Base-by-base conservation (phyloP, 2,113 vertebrate species). In the Copsychus sechellarum region DNA sequence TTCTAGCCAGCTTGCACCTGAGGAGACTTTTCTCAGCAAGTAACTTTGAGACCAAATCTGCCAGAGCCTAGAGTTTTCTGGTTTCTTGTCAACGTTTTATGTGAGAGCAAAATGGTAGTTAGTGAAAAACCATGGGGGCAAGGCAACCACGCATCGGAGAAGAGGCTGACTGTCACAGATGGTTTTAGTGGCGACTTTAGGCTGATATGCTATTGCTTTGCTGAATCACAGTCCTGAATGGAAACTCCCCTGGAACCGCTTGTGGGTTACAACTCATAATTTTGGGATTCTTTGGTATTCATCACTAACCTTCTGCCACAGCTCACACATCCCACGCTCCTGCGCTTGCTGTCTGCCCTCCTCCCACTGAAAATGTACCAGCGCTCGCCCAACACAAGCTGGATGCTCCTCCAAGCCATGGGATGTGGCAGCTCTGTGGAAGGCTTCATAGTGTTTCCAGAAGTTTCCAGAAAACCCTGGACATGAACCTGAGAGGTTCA, bases 211-310 rank as follows among this genome's bases (percentile, higher is more conserved):
- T 67, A 14, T 71, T 83, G 93, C 47, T 91, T 83, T 89, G 86
- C 81, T 95, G 96, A 97, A 85, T 97, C 96, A 95, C 86, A 90
- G 50, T 62, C 95, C 72, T 23, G 16, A 88, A 67, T 96, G 96
- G 97, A 97, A 97, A 98, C 91, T 96, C 93, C 93, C 88, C 54
- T 90, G 79, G 87, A 97, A 92, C 92, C 34, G 31, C 96, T 87
- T 94, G 95, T 96, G 91, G 97, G 91, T 94, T 95, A 72, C 94
- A 97, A 95, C 74, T 91, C 56, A 76, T 94, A 89, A 97, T 97
- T 97, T 96, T 90, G 93, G 95, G 95, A 95, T 96, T 78, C 96
- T 94, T 94, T 91, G 96, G 97, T 97, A 90, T 97, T 97, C 87
- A 58, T 89, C 33, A 12, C 84, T 92, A 96, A 93, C 96, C 90